phyloP scores from a whole-genome alignment of 2,797 vertebrate species.

The Rhinogobio ventralis region DNA sequence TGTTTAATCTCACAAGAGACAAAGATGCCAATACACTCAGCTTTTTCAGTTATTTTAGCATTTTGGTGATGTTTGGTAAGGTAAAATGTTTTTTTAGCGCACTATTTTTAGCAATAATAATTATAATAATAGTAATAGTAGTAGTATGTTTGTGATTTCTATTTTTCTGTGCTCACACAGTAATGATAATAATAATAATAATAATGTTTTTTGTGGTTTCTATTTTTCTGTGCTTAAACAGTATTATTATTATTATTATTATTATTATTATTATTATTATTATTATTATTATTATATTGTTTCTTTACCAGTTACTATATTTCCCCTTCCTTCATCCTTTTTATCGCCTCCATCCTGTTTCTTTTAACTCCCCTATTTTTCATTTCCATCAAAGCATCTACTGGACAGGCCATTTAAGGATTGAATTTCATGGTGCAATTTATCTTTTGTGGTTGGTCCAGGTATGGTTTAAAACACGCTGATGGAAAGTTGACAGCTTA shows the following conservation, averaged over 20 bases:
- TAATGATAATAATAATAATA: not conserved
- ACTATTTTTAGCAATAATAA: not conserved
- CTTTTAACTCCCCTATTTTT: conserved; percentile 25
- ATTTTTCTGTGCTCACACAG: not conserved
- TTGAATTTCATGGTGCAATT: conserved; percentile 55
- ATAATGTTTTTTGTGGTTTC: not conserved
- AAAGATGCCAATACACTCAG: conserved; percentile 30
- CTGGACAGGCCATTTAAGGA: conserved; percentile 46
- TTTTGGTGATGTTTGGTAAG: conserved; percentile 7
- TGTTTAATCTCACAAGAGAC: conserved; percentile 59
- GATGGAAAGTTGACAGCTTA: conserved; percentile 66
- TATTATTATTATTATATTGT: not conserved
- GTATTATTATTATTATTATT: not conserved
- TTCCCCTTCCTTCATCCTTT: not conserved
- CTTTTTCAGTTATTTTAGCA: conserved; percentile 13
- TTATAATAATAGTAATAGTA: not conserved
- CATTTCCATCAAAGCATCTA: conserved; percentile 37
- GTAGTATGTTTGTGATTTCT: not conserved
- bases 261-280: not conserved
- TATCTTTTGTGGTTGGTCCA: conserved; percentile 52
- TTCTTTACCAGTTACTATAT: not conserved
- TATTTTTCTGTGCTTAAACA: not conserved
- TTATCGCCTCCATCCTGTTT: not conserved
- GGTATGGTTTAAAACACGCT: conserved; percentile 56
- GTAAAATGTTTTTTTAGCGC: not conserved